A percentile compares a stretch with the other conserved stretches of the same genome.
Evolutionary conservation across 2,797 vertebrate species (phyloP).

Genomic region (Chromobotia macracanthus): DNA sequence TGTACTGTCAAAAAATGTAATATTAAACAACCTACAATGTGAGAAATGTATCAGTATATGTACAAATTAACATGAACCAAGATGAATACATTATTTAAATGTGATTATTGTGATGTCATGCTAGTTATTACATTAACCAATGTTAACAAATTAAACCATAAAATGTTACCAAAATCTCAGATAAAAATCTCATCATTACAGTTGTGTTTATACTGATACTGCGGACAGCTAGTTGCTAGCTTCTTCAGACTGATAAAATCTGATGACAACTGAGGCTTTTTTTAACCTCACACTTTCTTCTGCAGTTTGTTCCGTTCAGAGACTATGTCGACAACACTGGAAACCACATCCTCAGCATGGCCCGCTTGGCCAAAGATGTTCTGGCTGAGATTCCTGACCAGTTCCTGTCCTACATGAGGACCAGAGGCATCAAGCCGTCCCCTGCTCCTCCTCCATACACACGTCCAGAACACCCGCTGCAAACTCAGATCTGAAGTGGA

Average conservation of each 20-base stretch:
- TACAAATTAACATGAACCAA: too few relatives aligned
- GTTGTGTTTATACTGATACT: too few relatives aligned
- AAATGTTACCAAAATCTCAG: too few relatives aligned
- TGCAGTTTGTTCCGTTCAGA: conserved; percentile 94
- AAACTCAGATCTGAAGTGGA: conserved; percentile 90
- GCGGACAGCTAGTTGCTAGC: too few relatives aligned
- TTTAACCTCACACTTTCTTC: background rate
- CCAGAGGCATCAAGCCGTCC: conserved; percentile 92
- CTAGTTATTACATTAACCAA: too few relatives aligned
- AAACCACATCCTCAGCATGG: conserved; percentile 95
- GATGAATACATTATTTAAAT: too few relatives aligned
- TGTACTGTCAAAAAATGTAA: too few relatives aligned
- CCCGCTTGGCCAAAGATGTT: conserved; percentile 93
- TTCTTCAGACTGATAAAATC: background rate
- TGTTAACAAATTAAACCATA: too few relatives aligned
- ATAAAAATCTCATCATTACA: too few relatives aligned
- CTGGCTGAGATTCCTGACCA: conserved; percentile 96
- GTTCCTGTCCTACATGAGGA: conserved; percentile 96
- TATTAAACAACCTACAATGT: too few relatives aligned
- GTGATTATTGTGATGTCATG: too few relatives aligned
- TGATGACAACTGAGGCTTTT: background rate
- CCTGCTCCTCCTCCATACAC: conserved; percentile 94
- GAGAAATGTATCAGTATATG: too few relatives aligned
- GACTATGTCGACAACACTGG: conserved; percentile 95
- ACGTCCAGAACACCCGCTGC: conserved; percentile 83